Conservation (phyloP, 2,113 vertebrate species). For the Natator depressus region DNA sequence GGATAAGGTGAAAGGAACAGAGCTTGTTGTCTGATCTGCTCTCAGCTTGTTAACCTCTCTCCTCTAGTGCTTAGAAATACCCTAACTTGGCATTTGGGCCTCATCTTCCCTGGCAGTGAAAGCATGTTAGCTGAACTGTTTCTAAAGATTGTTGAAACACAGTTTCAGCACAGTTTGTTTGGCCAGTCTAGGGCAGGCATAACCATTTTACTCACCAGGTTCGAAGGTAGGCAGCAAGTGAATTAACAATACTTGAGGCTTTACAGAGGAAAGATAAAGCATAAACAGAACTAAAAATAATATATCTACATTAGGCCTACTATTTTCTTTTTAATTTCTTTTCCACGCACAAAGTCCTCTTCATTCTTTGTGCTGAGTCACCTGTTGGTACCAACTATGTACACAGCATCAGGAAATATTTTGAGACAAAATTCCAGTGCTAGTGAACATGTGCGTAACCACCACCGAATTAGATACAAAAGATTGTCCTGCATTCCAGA, state of each 20-base stretch:
- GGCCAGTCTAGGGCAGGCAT: background rate
- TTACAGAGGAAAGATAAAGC: background rate
- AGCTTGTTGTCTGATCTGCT: slow-evolving; percentile 14
- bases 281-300: background rate
- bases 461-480: background rate
- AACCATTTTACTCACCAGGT: slow-evolving; percentile 43
- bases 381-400: background rate
- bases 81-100: slow-evolving; percentile 6
- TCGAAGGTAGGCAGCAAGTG: slow-evolving; percentile 17
- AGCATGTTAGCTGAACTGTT: slow-evolving; percentile 48
- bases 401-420: background rate
- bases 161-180: slow-evolving; percentile 29
- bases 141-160: slow-evolving; percentile 62
- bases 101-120: slow-evolving; percentile 47
- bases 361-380: background rate
- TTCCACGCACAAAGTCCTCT: background rate
- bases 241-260: background rate
- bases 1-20: slow-evolving; percentile 53
- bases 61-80: slow-evolving; percentile 35
- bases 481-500: slow-evolving; percentile 13
- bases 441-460: background rate
- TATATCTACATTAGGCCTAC: background rate
- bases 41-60: slow-evolving; percentile 35
- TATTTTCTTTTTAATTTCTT: background rate
- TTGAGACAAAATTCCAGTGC: background rate